Percentiles rank a stretch among this genome's conserved stretches.
Conservation (phyloP, 2,113 vertebrate species). For the Tylochromis polylepis region DNA sequence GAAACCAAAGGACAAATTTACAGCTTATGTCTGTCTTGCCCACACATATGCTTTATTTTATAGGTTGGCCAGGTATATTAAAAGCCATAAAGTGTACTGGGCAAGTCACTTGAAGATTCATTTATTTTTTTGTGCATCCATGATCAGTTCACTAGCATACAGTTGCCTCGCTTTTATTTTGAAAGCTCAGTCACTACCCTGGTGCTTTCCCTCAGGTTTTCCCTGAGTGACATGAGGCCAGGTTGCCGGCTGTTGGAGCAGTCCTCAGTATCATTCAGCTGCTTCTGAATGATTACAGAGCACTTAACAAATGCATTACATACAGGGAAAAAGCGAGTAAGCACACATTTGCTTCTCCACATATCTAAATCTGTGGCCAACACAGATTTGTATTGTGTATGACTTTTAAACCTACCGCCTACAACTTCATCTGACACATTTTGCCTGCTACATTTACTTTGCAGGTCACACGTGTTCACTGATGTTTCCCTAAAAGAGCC, state of each 20-base stretch:
- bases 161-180: background rate
- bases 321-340: background rate
- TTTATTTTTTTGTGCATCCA: background rate
- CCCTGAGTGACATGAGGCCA: background rate
- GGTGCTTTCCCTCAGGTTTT: background rate
- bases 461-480: background rate
- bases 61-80: background rate
- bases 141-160: background rate
- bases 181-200: background rate
- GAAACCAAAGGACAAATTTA: background rate
- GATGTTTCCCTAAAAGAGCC: background rate
- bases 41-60: background rate
- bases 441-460: background rate
- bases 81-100: background rate
- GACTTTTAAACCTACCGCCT: background rate
- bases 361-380: no score
- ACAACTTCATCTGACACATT: background rate
- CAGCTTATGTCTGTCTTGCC: background rate
- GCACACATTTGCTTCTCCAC: background rate
- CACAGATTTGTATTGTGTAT: background rate
- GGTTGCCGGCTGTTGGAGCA: background rate
- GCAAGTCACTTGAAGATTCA: background rate
- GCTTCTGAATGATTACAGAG: no score
- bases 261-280: background rate
- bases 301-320: no score